Evolutionary conservation across 92 coral and sea anemone genomes (phyloP), one percentile per base, ranked within the genome.

Genomic region (Actinostola sp.): DNA sequence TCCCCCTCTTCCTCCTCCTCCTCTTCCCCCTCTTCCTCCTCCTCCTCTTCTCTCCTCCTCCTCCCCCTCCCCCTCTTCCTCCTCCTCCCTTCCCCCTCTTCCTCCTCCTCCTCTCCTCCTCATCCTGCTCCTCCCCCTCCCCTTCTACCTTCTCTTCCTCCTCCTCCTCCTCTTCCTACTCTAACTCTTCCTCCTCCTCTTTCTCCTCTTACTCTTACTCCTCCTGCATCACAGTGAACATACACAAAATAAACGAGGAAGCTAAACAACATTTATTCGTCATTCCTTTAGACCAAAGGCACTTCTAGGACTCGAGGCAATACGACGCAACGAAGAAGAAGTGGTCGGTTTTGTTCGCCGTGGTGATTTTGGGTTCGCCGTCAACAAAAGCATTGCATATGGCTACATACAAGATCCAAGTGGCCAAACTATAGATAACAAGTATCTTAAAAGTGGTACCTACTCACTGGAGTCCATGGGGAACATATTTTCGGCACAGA

Each of bases 381-480:
- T 94, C 23, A 80, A 79, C 63, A 91, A 94, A 51, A 91, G 92
- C 52, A 53, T 94, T 54, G 96, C 89, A 20, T 91, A 94, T 54
- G 98, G 98, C 20, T 94, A 94, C 70, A 83, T 94, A 67, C 73
- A 53, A 49, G 82, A 91, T 67, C 98, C 97, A 1, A 82, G 84
- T 75, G 88, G 89, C 31, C 50, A 80, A 38, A 83, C 81, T 39
- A 74, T 91, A 26, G 80, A 88, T 29, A 88, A 72, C 20, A 89
- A 85, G 16, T 94, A 82, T 71, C 78, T 94, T 19, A 91, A 86
- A 72, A 41, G 87, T 13, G 98, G 97, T 16, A 88, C 66, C 26
- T 94, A 86, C 80, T 56, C 72, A 32, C 71, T 94, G 36, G 98
- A 94, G 67, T 89, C 97, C 8, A 91, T 91, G 97, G 98, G 97